Evolutionary conservation across 1,140 invertebrate genomes (phyloP).

Genomic region (Atta cephalotes): DNA sequence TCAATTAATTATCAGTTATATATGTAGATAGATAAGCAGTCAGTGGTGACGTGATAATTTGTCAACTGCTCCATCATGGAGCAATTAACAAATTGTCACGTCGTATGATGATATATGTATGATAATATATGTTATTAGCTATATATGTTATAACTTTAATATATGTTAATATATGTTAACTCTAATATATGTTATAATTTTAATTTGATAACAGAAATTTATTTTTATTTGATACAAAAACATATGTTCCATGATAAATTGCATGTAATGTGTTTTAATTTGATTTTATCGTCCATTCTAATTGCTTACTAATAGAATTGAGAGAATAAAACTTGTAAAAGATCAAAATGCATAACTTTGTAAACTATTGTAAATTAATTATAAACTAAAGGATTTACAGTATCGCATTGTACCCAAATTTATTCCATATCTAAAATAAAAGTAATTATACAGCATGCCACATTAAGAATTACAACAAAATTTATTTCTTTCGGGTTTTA

Average conservation of each 20-base stretch:
- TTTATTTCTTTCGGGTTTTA: not conserved
- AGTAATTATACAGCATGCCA: conserved; percentile 46
- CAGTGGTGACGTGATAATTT: too few relatives aligned
- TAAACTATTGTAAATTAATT: too few relatives aligned
- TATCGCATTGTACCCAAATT: conserved; percentile 30
- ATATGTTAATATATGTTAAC: not conserved
- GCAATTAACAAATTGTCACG: too few relatives aligned
- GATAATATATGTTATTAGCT: not conserved
- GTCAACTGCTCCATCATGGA: too few relatives aligned
- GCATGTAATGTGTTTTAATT: not conserved
- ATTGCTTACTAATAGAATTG: not conserved
- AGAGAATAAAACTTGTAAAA: not conserved
- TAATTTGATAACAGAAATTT: not conserved
- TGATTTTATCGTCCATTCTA: not conserved
- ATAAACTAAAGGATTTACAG: not conserved
- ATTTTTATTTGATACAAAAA: not conserved
- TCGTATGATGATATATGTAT: too few relatives aligned
- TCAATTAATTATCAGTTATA: not conserved
- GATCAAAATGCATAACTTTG: not conserved
- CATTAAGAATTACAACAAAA: conserved; percentile 42
- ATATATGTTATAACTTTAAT: not conserved
- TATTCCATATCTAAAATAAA: conserved; percentile 59
- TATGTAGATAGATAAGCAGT: too few relatives aligned
- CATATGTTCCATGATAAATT: not conserved
- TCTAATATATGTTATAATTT: not conserved